phyloP scores from a whole-genome alignment of 2,113 vertebrate genomes.

The Calyptomena viridis region DNA sequence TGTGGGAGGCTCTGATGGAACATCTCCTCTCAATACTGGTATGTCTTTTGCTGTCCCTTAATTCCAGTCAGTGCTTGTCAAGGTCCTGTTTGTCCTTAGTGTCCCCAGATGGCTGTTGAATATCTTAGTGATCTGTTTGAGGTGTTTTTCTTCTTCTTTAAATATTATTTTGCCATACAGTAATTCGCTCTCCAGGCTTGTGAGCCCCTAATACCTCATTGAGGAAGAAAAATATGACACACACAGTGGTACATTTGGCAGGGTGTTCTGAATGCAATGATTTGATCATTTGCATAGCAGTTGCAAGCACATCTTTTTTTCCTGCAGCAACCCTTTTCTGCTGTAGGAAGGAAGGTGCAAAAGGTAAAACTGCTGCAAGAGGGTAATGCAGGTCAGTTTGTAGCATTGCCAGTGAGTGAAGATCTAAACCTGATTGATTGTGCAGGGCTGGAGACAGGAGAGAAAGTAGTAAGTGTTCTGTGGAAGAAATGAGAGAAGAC shows the following conservation, averaged over 20 bases:
- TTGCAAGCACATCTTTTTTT: background rate
- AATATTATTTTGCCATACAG: background rate
- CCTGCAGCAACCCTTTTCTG: background rate
- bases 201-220: background rate
- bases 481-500: background rate
- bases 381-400: background rate
- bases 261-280: background rate
- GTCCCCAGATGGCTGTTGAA: background rate
- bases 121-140: background rate
- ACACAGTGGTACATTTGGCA: background rate
- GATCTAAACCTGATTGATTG: background rate
- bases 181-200: background rate
- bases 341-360: background rate
- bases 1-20: slow-evolving; percentile 96
- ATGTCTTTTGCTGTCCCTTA: background rate
- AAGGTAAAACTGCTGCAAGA: background rate
- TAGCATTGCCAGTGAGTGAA: background rate
- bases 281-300: background rate
- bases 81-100: background rate
- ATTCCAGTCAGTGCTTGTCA: background rate
- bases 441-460: background rate
- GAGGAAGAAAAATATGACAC: too few relatives aligned
- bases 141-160: background rate
- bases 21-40: slow-evolving; percentile 98
- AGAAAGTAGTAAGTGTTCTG: background rate